Base-by-base conservation (phyloP, 1,140 invertebrate species). In the Microplitis mediator region DNA sequence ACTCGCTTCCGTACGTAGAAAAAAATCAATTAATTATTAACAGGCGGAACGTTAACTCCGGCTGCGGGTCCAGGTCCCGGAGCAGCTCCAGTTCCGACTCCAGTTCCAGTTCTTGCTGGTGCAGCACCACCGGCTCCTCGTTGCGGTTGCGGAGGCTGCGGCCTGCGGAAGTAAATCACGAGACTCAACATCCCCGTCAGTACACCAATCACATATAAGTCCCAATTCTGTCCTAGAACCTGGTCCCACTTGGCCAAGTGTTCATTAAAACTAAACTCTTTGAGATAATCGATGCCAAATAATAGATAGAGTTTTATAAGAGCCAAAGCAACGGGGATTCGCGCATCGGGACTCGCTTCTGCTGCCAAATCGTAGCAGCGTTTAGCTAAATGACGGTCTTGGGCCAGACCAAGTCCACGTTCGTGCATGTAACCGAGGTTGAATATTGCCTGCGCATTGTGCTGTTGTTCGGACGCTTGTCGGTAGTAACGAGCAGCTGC, bases 391-490 rank as follows among this genome's bases (percentile, higher is more conserved):
- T 95, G 93, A 77, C 93, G 90, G 85, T 95, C 94, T 73, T 90
- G 89, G 4, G 90, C 88, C 4, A 88, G 89, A 4, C 98, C 98
- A 16, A 99, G 89, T 0, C 98, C 98, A 79, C 95, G 94, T 87
- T 99, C 98, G 85, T 99, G 97, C 98, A 99, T 99, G 83, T 99
- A 99, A 3, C 96, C 98, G 58, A 99, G 90, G 88, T 99, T 99
- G 82, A 99, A 99, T 93, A 98, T 98, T 4, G 98, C 98, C 84
- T 99, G 98, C 0, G 98, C 95, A 88, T 97, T 98, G 80, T 96
- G 93, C 77, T 98, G 95, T 76, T 97, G 94, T 71, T 99, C 98
- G 1, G 96, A 97, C 0, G 98, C 98, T 69, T 95, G 90, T 76
- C 97, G 91, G 81, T 94, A 94, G 78, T 99, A 96, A 74, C 92